Conservation (phyloP, 2,797 vertebrate genomes). For the Muscicapa comitata region DNA sequence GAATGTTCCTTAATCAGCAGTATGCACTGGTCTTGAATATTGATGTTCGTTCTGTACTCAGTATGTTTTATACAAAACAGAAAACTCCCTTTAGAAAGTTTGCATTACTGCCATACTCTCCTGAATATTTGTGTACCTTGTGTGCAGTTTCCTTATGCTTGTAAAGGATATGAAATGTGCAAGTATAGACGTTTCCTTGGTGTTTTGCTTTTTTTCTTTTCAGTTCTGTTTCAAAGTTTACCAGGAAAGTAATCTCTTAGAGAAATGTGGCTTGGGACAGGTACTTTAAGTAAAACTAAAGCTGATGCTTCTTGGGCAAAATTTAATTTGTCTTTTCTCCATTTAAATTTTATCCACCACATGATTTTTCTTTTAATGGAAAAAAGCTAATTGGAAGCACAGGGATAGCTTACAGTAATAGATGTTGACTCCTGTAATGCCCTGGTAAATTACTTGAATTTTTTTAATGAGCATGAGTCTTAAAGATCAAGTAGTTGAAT, state of each 20-base stretch:
- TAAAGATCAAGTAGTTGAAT: not conserved
- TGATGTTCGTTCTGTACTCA: not conserved
- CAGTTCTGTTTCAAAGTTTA: not conserved
- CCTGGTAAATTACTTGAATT: not conserved
- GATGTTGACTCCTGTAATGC: not conserved
- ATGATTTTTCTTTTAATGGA: not conserved
- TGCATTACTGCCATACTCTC: not conserved
- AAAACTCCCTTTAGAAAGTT: not conserved
- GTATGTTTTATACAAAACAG: not conserved
- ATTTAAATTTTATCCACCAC: not conserved
- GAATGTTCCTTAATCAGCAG: not conserved
- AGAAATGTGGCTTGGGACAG: conserved; percentile 70
- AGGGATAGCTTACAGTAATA: not conserved
- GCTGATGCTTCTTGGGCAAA: conserved; percentile 11
- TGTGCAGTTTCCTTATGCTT: not conserved
- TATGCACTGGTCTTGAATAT: not conserved
- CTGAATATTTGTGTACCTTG: not conserved
- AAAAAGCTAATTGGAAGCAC: not conserved
- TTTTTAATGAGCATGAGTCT: not conserved
- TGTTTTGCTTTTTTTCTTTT: not conserved
- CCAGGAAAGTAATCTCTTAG: not conserved
- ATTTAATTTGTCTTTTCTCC: not conserved
- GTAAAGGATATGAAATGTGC: not conserved
- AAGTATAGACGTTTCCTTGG: not conserved
- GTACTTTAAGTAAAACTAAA: conserved; percentile 43